Percentiles rank a stretch among this genome's conserved stretches.
Evolutionary conservation across 1,140 invertebrate species (phyloP).

Genomic region (Diploscapter pachys): DNA sequence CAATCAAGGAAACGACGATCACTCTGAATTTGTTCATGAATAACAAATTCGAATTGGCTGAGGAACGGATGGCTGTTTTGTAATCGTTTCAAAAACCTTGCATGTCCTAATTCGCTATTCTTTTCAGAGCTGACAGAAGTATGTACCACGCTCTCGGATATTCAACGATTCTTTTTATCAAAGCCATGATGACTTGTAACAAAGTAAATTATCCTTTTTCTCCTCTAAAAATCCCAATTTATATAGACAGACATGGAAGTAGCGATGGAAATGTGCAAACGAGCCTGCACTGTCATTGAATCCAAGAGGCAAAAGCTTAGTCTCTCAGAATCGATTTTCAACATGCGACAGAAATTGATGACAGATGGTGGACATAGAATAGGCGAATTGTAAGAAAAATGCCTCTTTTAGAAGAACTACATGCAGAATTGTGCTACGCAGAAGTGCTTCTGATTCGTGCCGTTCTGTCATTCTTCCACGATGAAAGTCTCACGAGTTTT

Average conservation of each 20-base stretch:
- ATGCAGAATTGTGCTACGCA: constrained; percentile 90
- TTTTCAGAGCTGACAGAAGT: constrained; percentile 72
- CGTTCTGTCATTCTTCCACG: constrained; percentile 84
- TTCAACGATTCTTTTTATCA: constrained; percentile 81
- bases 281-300: constrained; percentile 75
- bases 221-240: constrained; percentile 23
- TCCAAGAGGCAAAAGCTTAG: constrained; percentile 71
- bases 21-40: constrained; percentile 81
- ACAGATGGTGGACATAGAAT: constrained; percentile 36
- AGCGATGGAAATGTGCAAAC: constrained; percentile 72
- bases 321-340: constrained; percentile 72
- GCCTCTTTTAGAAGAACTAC: constrained; percentile 73
- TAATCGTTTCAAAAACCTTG: constrained; percentile 52
- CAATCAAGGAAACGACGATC: constrained; percentile 69
- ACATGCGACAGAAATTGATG: constrained; percentile 24
- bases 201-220: constrained; percentile 64
- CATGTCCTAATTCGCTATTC: neutral
- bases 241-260: constrained; percentile 70
- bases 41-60: constrained; percentile 79
- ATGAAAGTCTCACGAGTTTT: constrained; percentile 87
- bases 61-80: constrained; percentile 73
- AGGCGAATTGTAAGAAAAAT: constrained; percentile 15
- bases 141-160: constrained; percentile 88
- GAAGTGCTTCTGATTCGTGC: constrained; percentile 82
- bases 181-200: constrained; percentile 88